Conservation (phyloP, 64 coral and sea anemone species). For the Porites australiensis region DNA sequence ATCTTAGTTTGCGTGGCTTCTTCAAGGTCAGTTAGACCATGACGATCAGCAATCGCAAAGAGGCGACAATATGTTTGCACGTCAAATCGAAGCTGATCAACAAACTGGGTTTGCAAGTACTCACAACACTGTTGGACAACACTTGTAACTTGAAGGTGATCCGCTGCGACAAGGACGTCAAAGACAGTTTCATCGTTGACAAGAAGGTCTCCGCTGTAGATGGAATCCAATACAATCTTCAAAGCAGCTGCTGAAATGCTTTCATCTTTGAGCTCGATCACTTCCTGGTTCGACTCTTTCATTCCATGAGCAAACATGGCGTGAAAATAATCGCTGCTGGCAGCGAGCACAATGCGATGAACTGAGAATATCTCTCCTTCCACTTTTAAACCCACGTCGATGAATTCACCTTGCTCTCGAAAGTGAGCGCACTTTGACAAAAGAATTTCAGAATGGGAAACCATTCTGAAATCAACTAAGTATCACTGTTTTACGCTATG, state of each 20-base stretch:
- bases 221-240: constrained; percentile 2
- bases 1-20: neutral
- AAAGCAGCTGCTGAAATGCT: constrained; percentile 10
- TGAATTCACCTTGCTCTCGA: constrained; percentile 32
- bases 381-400: constrained; percentile 80
- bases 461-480: too few relatives aligned
- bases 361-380: constrained; percentile 48
- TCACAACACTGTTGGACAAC: neutral
- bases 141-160: too few relatives aligned
- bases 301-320: constrained; percentile 74
- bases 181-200: constrained; percentile 9
- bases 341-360: constrained; percentile 80
- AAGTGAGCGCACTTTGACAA: constrained; percentile 2
- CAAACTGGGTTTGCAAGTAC: neutral
- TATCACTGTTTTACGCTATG: too few relatives aligned
- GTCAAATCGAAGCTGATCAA: neutral
- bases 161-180: too few relatives aligned
- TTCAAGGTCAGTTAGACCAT: neutral
- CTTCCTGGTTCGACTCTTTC: constrained; percentile 8
- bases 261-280: constrained; percentile 24
- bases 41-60: neutral
- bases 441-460: constrained; percentile 4
- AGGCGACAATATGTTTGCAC: neutral
- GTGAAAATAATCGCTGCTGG: constrained; percentile 81
- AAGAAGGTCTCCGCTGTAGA: neutral